phyloP scores from a whole-genome alignment of 2,888 invertebrate species.

The Stictocephala bisonia region DNA sequence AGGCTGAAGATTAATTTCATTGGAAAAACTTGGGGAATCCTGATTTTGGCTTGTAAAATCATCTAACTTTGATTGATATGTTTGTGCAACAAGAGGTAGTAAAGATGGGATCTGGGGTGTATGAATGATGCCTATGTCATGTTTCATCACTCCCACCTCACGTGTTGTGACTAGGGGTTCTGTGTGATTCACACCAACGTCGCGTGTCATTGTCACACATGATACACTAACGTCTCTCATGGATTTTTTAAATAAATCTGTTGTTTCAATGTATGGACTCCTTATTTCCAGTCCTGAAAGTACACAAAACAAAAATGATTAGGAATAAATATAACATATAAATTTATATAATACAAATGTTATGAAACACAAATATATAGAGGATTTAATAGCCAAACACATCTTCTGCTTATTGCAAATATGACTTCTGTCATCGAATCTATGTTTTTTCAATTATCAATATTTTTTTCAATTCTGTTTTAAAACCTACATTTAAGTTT shows the following conservation, averaged over 20 bases:
- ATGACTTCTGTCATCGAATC: no score
- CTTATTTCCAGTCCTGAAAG: neutral
- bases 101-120: neutral
- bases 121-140: slow-evolving; percentile 4
- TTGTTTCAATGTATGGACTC: neutral
- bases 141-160: slow-evolving; percentile 15
- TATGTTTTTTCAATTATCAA: no score
- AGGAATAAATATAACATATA: slow-evolving; percentile 30
- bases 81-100: neutral
- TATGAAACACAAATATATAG: slow-evolving; percentile 33
- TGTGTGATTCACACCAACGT: slow-evolving; percentile 68
- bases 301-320: no score
- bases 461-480: no score
- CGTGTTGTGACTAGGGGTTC: slow-evolving; percentile 17
- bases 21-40: neutral
- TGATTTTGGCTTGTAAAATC: no score
- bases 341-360: slow-evolving; percentile 43
- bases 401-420: no score
- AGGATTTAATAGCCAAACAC: no score
- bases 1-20: neutral
- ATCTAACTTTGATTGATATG: no score
- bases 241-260: neutral
- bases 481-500: no score
- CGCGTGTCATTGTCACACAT: slow-evolving; percentile 72
- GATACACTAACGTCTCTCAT: slow-evolving; percentile 76